Evolutionary conservation across 1,140 invertebrate genomes (phyloP), one percentile per base, ranked within the genome.

Genomic region (Bombus haemorrhoidalis): DNA sequence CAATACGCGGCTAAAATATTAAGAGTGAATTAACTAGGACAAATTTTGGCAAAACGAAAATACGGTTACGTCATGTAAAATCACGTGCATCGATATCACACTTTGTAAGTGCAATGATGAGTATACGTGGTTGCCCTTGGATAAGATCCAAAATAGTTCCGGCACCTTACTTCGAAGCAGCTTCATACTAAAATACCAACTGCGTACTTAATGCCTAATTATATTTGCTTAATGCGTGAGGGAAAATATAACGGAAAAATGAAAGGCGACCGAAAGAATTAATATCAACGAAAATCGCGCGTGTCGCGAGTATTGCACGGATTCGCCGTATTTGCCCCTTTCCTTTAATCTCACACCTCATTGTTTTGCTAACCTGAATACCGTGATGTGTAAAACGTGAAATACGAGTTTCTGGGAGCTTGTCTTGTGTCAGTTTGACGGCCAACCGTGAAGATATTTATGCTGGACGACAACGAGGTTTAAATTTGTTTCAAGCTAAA

Each of bases 71-170:
- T 81, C 73, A 68, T 80, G 69, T 68, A 34, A 87, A 80, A 90
- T 83, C 76, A 86, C 41, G 68, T 77, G 77, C 62, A 85, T 64
- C 86, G 86, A 90, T 86, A 83, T 87, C 84, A 89, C 69, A 87
- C 85, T 90, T 90, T 81, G 75, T 81, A 82, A 82, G 76, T 86
- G 78, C 83, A 80, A 87, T 39, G 74, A 69, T 66, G 78, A 87
- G 66, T 89, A 91, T 84, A 88, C 78, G 85, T 47, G 41, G 37
- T 57, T 91, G 89, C 75, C 85, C 90, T 92, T 92, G 91, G 87
- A 92, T 72, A 86, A n/a, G 47, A 86, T 91, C 89, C 90, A 92
- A 92, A 90, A 92, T 89, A 86, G 76, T 89, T 89, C 77, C 68
- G 72, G 83, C 28, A 90, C 88, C 81, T 87, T 91, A 69, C 85